Conservation (phyloP, 2,797 vertebrate species). For the Cetoscarus ocellatus region DNA sequence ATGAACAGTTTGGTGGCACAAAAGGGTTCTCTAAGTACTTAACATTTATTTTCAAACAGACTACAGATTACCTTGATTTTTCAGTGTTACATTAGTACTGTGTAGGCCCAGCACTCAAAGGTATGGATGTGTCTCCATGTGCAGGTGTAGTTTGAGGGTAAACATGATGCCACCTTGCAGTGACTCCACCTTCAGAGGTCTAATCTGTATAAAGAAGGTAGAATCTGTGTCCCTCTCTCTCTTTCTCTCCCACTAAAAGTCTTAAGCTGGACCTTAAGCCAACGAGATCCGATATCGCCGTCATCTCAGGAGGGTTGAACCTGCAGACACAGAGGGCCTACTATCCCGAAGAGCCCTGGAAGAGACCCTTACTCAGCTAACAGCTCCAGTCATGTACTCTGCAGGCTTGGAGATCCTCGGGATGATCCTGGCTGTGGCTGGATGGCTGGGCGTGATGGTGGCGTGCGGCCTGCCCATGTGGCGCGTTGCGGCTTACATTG, state of each 20-base stretch:
- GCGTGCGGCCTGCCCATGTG: constrained; percentile 88
- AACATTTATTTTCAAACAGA: no score
- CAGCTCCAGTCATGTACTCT: constrained; percentile 78
- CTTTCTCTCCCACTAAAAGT: constrained; percentile 69
- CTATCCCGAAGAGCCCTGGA: constrained; percentile 52
- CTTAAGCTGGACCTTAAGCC: constrained; percentile 63
- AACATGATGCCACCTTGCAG: constrained; percentile 73
- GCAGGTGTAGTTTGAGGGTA: constrained; percentile 50
- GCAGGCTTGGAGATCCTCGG: constrained; percentile 86
- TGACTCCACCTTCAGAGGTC: constrained; percentile 88
- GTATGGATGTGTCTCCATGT: neutral
- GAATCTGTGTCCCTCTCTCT: constrained; percentile 72
- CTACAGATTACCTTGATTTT: no score
- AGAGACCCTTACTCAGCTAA: constrained; percentile 11
- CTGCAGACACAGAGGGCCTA: constrained; percentile 72
- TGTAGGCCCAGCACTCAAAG: neutral
- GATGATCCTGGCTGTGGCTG: constrained; percentile 85
- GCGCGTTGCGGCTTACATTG: constrained; percentile 85
- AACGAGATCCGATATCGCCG: constrained; percentile 79
- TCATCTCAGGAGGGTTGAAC: constrained; percentile 74
- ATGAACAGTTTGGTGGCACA: no score
- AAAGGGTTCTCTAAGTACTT: no score
- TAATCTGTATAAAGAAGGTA: constrained; percentile 85
- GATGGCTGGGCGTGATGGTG: constrained; percentile 88
- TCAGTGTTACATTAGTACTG: no score